Conservation (phyloP, 2,888 invertebrate genomes). For the Andrena fulva region DNA sequence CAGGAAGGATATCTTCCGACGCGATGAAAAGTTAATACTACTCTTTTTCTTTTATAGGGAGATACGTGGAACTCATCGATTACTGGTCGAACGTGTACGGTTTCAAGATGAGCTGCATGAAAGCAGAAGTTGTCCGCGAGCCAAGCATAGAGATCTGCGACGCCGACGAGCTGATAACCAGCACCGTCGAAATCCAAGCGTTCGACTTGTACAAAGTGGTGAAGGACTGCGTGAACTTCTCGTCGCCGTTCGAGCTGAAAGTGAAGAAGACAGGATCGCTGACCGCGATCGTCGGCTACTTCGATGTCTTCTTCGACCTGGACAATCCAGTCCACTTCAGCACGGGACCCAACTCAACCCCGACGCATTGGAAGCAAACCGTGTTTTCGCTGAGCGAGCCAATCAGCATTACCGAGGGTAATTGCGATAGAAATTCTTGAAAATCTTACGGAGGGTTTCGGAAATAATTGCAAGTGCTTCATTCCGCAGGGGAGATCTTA, state of each 20-base stretch:
- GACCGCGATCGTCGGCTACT: slow-evolving; percentile 95
- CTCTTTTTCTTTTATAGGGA: slow-evolving; percentile 84
- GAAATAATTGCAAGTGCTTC: slow-evolving; percentile 3
- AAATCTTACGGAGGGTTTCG: background rate
- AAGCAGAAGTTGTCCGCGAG: slow-evolving; percentile 92
- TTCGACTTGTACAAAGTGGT: slow-evolving; percentile 92
- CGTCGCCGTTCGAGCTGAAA: slow-evolving; percentile 89
- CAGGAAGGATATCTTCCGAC: no score
- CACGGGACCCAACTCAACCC: slow-evolving; percentile 90
- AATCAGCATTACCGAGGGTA: slow-evolving; percentile 89
- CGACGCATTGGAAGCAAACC: slow-evolving; percentile 98
- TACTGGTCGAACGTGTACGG: slow-evolving; percentile 98
- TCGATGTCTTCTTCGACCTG: slow-evolving; percentile 94
- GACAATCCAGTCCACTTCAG: slow-evolving; percentile 89
- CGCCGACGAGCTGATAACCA: slow-evolving; percentile 80
- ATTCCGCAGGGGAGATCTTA: slow-evolving; percentile 86
- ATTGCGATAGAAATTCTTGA: slow-evolving; percentile 27
- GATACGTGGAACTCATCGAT: slow-evolving; percentile 90
- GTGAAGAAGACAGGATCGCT: slow-evolving; percentile 89
- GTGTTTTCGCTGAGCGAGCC: slow-evolving; percentile 93
- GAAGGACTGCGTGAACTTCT: slow-evolving; percentile 90
- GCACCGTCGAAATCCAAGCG: slow-evolving; percentile 79
- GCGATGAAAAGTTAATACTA: background rate
- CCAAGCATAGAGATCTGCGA: slow-evolving; percentile 88
- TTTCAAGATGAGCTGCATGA: slow-evolving; percentile 96